A percentile compares a stretch with the other conserved stretches of the same genome.
Conservation (phyloP, 2,797 vertebrate species). For the Poeciliopsis paucimaculata region DNA sequence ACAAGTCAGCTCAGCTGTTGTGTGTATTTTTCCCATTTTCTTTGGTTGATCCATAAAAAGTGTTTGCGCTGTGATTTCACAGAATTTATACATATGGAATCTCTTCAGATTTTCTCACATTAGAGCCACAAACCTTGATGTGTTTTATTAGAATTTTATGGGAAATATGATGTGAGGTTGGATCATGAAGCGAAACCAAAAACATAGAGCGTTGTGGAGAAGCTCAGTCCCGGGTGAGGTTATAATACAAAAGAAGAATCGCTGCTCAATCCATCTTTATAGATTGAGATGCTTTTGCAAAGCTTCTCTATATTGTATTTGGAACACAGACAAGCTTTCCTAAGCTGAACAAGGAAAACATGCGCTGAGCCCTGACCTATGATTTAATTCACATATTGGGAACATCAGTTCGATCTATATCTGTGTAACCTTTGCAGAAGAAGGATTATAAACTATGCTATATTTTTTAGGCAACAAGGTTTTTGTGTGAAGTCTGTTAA, state of each 20-base stretch:
- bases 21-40: conserved; percentile 38
- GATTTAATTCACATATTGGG: conserved; percentile 33
- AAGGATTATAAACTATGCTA: conserved; percentile 4
- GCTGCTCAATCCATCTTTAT: neutral
- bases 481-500: neutral
- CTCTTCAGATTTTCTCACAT: conserved; percentile 29
- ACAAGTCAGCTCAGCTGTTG: conserved; percentile 31
- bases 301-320: conserved; percentile 39
- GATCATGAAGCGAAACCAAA: neutral
- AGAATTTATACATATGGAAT: neutral
- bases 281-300: too few relatives aligned
- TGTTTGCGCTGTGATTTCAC: conserved; percentile 43
- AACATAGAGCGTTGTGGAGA: neutral
- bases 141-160: neutral
- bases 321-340: conserved; percentile 31
- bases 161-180: neutral
- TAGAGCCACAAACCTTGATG: neutral
- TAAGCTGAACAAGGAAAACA: conserved; percentile 33
- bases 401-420: conserved; percentile 23
- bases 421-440: neutral
- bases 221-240: neutral
- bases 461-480: neutral
- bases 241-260: neutral
- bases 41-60: neutral
- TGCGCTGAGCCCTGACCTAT: conserved; percentile 6